These are phyloP conservation scores for Nothocercus julius DNA, from an alignment of 2,113 vertebrate species.

Conservation along the genomic window DNA sequence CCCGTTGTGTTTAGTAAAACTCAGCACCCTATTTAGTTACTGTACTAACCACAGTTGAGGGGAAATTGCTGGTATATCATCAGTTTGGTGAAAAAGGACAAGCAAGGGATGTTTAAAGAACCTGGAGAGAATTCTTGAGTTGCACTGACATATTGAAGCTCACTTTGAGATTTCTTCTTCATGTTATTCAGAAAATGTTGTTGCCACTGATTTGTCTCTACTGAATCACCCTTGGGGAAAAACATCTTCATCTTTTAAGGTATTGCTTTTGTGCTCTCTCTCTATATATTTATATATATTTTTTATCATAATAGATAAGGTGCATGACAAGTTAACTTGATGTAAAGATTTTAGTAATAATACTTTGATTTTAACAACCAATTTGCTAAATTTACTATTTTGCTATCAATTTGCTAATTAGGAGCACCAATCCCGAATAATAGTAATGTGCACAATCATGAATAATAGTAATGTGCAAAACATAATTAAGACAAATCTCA, in stretches of 20 bases:
- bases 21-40: accelerated
- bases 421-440: background rate
- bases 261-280: background rate
- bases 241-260: background rate
- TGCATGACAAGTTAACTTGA: constrained; percentile 48
- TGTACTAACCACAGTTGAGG: background rate
- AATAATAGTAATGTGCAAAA: background rate
- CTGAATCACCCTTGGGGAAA: background rate
- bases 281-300: background rate
- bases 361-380: background rate
- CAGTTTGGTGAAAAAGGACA: background rate
- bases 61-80: background rate
- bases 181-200: background rate
- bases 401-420: no score
- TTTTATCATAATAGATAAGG: constrained; percentile 39
- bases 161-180: background rate
- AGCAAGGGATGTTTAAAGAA: background rate
- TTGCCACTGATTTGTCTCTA: background rate
- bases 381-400: no score
- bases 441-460: background rate
- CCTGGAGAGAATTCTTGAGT: background rate
- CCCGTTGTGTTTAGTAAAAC: background rate
- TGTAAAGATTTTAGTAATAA: background rate
- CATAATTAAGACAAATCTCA: background rate
- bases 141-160: background rate